Conservation (phyloP, 2,888 invertebrate species). For the Unio delphinus region DNA sequence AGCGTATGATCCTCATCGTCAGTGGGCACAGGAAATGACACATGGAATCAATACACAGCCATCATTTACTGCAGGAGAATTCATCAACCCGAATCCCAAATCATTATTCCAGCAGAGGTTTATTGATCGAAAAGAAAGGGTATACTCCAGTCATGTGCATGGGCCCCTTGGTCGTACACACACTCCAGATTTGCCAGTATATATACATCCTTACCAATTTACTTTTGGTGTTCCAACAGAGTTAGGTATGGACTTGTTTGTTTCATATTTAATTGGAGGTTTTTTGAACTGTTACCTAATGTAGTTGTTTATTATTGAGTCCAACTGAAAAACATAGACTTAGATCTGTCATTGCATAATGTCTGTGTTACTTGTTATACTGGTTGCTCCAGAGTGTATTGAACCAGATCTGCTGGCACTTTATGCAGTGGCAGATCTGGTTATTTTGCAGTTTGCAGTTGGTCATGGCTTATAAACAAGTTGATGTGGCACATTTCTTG, state of each 20-base stretch:
- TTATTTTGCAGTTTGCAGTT: too few species aligned
- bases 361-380: too few species aligned
- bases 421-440: too few species aligned
- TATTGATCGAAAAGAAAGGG: conserved; percentile 58
- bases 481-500: too few species aligned
- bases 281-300: too few species aligned
- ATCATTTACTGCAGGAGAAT: conserved; percentile 56
- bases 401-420: too few species aligned
- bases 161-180: conserved; percentile 67
- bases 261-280: not conserved
- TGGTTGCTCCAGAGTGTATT: too few species aligned
- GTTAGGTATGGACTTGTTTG: conserved; percentile 46
- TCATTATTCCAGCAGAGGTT: conserved; percentile 62
- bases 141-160: conserved; percentile 57
- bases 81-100: conserved; percentile 65
- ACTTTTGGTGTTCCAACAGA: conserved; percentile 67
- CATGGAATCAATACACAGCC: conserved; percentile 65
- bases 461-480: too few species aligned
- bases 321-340: too few species aligned
- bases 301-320: too few species aligned
- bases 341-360: too few species aligned
- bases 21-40: conserved; percentile 66
- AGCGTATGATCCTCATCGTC: conserved; percentile 66
- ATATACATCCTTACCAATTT: conserved; percentile 50
- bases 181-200: conserved; percentile 59